Percentiles rank a stretch among this genome's conserved stretches.
Conservation (phyloP, 2,888 invertebrate genomes). For the Trichogramma dendrolimi region DNA sequence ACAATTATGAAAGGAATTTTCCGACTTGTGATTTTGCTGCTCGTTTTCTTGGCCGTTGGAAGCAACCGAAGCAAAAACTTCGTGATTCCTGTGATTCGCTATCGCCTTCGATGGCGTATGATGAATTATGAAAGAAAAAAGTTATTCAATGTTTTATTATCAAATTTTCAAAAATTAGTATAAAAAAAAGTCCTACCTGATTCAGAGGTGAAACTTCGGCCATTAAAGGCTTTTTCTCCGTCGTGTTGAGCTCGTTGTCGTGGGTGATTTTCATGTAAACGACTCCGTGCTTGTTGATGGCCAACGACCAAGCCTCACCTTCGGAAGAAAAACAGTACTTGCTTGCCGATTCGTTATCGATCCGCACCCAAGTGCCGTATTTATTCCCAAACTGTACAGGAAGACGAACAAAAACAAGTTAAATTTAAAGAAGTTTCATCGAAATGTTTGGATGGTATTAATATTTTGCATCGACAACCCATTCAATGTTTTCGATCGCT, state of each 20-base stretch:
- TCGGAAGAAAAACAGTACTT: constrained; percentile 67
- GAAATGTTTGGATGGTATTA: background rate
- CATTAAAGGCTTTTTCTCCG: constrained; percentile 36
- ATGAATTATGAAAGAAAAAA: too few species aligned
- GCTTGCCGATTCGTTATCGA: constrained; percentile 60
- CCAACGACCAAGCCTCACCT: constrained; percentile 70
- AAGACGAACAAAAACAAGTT: constrained; percentile 10
- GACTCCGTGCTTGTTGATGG: constrained; percentile 61
- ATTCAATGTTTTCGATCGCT: too few species aligned
- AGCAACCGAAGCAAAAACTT: constrained; percentile 23
- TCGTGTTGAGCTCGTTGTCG: constrained; percentile 34
- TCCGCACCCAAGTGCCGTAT: constrained; percentile 66
- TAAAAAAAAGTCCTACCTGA: constrained; percentile 11
- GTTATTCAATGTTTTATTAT: too few species aligned
- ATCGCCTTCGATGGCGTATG: constrained; percentile 32
- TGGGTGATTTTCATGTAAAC: constrained; percentile 62
- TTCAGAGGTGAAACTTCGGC: constrained; percentile 34
- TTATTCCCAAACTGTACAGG: constrained; percentile 54
- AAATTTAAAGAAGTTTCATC: background rate
- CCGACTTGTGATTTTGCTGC: constrained; percentile 38
- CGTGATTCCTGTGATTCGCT: constrained; percentile 13
- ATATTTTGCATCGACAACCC: too few species aligned
- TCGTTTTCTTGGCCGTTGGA: constrained; percentile 26
- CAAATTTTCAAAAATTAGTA: background rate
- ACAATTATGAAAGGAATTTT: constrained; percentile 43